Evolutionary conservation across 2,113 vertebrate species (phyloP), one percentile per base, ranked within the genome.

Genomic region (Neoarius graeffei): DNA sequence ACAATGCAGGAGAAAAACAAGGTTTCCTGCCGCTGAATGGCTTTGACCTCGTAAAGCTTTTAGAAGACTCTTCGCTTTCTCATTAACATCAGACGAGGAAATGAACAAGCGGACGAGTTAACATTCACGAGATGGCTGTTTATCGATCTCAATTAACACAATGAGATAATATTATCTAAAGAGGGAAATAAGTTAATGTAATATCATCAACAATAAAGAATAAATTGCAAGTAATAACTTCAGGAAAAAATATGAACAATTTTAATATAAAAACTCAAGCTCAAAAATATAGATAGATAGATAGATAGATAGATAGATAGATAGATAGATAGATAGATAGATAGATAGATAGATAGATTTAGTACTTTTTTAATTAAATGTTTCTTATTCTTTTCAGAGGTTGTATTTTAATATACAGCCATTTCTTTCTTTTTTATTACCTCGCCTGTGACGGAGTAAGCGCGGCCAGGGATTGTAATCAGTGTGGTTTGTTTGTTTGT

Each of bases 21-120:
- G 89, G 89, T 66, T 66, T 94, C 54, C 88, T 93, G 91, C 93
- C 91, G 89, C 91, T 93, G 92, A 95, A 94, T 89, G 92, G 91
- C 88, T 95, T 92, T 94, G 94, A 95, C 95, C 93, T 95, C 93
- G 92, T 95, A 93, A 94, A 94, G 92, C 91, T 92, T 87, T 91
- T 88, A 88, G 92, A 93, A 93, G 92, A 90, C 91, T 93, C 93
- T 94, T 91, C 83, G 88, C 91, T 94, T 89, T 88, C 92, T 95
- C 94, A 95, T 95, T 95, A 95, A 95, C 94, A 94, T 93, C 91
- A 93, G 94, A 93, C 88, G 88, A 89, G 27, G 87, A 91, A 93
- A 94, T 91, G 92, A 89, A 86, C 87, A 90, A 87, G 86, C 56
- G 84, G 88, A 91, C 59, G 84, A 85, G 54, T 81, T 81, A 62